Conservation (phyloP, 2,113 vertebrate genomes). For the Erythrolamprus reginae region DNA sequence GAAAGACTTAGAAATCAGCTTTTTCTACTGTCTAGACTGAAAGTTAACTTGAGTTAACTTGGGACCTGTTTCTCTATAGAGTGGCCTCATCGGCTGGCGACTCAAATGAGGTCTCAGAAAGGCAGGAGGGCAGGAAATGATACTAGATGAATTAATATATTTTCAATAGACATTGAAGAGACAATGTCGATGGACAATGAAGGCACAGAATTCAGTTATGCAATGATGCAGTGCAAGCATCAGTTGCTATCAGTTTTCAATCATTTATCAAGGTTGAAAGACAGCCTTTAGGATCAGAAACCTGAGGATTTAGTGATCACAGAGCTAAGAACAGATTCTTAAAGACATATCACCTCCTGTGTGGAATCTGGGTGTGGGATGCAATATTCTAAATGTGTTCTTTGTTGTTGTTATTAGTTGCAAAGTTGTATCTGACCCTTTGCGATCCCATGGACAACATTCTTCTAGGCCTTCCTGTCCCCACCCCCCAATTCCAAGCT, state of each 20-base stretch:
- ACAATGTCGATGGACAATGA: neutral
- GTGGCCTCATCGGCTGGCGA: neutral
- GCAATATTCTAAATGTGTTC: neutral
- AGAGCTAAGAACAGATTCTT: neutral
- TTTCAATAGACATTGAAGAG: neutral
- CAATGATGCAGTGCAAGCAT: neutral
- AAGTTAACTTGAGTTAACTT: slow-evolving; percentile 42
- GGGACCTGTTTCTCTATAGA: neutral
- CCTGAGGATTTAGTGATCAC: neutral
- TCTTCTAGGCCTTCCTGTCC: no score
- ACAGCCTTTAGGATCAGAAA: neutral
- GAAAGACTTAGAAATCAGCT: slow-evolving; percentile 39
- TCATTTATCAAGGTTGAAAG: neutral
- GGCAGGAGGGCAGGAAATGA: neutral
- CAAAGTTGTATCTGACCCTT: no score
- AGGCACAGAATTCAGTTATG: neutral
- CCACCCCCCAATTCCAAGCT: no score
- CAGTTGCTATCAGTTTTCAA: neutral
- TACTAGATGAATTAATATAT: neutral
- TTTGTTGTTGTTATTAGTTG: no score
- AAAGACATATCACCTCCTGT: neutral
- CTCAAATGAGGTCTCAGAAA: neutral
- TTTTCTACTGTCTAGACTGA: neutral
- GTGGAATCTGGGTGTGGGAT: neutral
- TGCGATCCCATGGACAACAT: no score